These are phyloP conservation scores for Acanthosepion pharaonis DNA, from an alignment of 2,888 invertebrate genomes.

Conservation along the genomic window DNA sequence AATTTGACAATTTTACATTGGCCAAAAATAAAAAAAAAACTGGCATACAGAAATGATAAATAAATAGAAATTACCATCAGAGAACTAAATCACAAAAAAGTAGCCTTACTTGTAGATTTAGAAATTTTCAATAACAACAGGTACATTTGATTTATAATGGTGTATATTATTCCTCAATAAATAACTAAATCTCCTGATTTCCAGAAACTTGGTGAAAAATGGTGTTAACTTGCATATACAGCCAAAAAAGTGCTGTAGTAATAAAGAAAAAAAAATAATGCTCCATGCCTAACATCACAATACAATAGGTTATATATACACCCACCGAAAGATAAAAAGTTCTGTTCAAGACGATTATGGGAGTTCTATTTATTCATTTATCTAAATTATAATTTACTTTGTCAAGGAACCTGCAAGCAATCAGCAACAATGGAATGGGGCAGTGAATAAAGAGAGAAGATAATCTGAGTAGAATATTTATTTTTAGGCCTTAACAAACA, in stretches of 20 bases:
- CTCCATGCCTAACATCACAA: background rate
- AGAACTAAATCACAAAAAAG: too few relatives aligned
- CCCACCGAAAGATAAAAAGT: background rate
- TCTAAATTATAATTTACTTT: background rate
- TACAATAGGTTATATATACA: background rate
- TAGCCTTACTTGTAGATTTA: too few relatives aligned
- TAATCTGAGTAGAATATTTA: background rate
- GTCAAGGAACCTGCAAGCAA: background rate
- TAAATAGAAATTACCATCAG: too few relatives aligned
- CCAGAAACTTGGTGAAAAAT: background rate
- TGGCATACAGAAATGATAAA: too few relatives aligned
- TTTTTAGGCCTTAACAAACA: constrained; percentile 9
- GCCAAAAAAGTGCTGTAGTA: background rate
- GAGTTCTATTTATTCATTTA: background rate
- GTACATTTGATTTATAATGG: too few relatives aligned
- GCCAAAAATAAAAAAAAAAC: too few relatives aligned
- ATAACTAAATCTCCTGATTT: too few relatives aligned
- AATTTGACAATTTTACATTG: too few relatives aligned
- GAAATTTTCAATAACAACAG: too few relatives aligned
- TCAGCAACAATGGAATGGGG: background rate
- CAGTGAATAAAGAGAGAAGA: background rate
- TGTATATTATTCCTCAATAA: too few relatives aligned
- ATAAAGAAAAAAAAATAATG: background rate
- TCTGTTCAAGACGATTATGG: background rate
- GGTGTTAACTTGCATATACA: background rate